Evolutionary conservation across 2,113 vertebrate species (phyloP).

Genomic region (Chaetops frenatus): DNA sequence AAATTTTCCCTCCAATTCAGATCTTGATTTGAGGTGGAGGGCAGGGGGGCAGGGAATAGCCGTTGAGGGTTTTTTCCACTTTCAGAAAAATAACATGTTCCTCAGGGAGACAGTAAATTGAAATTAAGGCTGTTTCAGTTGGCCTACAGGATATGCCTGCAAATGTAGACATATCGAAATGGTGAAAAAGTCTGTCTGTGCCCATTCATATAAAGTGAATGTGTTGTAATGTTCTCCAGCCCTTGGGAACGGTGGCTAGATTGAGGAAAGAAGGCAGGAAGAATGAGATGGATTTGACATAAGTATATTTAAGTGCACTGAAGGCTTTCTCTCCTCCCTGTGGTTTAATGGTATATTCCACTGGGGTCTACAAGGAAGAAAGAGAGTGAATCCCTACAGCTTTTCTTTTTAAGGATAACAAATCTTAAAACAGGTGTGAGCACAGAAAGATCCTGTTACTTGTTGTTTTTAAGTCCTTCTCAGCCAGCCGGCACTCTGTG

Average conservation of each 20-base stretch:
- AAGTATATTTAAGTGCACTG: conserved; percentile 89
- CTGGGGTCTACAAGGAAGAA: conserved; percentile 86
- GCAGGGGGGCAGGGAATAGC: conserved; percentile 32
- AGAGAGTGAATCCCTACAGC: conserved; percentile 86
- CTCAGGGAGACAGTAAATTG: conserved; percentile 94
- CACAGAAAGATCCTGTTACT: conserved; percentile 75
- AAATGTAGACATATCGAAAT: conserved; percentile 91
- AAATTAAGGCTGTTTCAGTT: conserved; percentile 96
- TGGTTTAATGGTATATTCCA: conserved; percentile 88
- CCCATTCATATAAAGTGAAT: conserved; percentile 94
- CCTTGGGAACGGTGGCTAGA: conserved; percentile 85
- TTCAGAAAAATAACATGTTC: conserved; percentile 85
- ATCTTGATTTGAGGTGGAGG: conserved; percentile 51
- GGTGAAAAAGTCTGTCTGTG: conserved; percentile 97
- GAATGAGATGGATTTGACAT: conserved; percentile 97
- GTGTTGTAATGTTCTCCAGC: conserved; percentile 89
- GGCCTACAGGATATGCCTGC: conserved; percentile 99
- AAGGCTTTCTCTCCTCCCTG: conserved; percentile 87
- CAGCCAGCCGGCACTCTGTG: background rate
- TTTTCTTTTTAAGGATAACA: conserved; percentile 85
- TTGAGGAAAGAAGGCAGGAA: conserved; percentile 87
- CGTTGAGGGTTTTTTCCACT: conserved; percentile 77
- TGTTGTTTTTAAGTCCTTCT: conserved; percentile 54
- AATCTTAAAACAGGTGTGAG: conserved; percentile 94
- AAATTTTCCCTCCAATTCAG: conserved; percentile 76